Conservation (phyloP, 2,797 vertebrate species). For the Orestias chungarensis region DNA sequence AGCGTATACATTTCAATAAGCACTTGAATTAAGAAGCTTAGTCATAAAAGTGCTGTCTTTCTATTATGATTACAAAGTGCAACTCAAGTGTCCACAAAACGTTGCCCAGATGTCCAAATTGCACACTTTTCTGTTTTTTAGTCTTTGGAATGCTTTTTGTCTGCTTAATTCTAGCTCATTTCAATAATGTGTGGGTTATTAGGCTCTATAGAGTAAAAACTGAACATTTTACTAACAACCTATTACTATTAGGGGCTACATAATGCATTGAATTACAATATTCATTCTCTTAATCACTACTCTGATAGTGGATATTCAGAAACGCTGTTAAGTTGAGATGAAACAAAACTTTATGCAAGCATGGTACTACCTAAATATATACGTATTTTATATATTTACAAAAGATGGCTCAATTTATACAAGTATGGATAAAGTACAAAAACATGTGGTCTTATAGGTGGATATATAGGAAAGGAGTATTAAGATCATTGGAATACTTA, state of each 20-base stretch:
- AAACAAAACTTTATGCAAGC: slow-evolving; percentile 17
- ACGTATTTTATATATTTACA: background rate
- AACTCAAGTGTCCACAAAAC: slow-evolving; percentile 16
- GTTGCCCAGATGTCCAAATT: slow-evolving; percentile 47
- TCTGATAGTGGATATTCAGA: background rate
- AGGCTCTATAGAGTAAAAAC: slow-evolving; percentile 9
- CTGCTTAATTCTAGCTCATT: slow-evolving; percentile 28
- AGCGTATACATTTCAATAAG: slow-evolving; percentile 60
- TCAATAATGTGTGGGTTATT: slow-evolving; percentile 30
- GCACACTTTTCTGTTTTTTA: slow-evolving; percentile 39
- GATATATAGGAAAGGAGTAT: background rate
- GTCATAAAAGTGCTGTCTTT: slow-evolving; percentile 41
- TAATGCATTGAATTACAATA: slow-evolving; percentile 1
- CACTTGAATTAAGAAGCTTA: slow-evolving; percentile 62
- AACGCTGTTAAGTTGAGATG: slow-evolving; percentile 16
- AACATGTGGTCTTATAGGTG: no score
- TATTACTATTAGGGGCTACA: slow-evolving; percentile 21
- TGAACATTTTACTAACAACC: background rate
- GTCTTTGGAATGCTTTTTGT: slow-evolving; percentile 17
- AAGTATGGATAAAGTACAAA: background rate
- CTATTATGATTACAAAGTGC: slow-evolving; percentile 29
- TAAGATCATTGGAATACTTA: background rate
- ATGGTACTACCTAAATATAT: background rate
- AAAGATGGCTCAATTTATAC: background rate
- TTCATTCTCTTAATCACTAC: slow-evolving; percentile 16